Evolutionary conservation across 2,888 invertebrate species (phyloP).

Genomic region (Leptothorax acervorum): DNA sequence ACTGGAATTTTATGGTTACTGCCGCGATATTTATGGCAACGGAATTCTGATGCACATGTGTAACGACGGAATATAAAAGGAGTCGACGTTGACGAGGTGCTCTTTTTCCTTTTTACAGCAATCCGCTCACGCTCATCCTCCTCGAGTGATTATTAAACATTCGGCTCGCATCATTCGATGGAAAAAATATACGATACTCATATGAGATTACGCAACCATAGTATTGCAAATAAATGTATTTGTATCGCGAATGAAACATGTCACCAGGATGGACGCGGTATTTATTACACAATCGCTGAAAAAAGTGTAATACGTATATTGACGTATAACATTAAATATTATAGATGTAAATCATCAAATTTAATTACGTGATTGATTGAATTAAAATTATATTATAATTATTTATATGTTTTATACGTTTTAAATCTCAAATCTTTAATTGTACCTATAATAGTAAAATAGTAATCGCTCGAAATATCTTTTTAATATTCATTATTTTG

Average conservation of each 20-base stretch:
- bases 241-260: not conserved
- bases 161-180: not conserved
- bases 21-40: constrained; percentile 42
- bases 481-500: not conserved
- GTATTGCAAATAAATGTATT: not conserved
- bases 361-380: not conserved
- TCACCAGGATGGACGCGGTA: not conserved
- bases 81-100: constrained; percentile 8
- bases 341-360: not conserved
- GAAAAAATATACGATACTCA: not conserved
- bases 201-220: not conserved
- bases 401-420: not conserved
- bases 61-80: constrained; percentile 13
- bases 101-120: constrained; percentile 16
- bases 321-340: not conserved
- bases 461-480: not conserved
- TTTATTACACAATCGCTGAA: not conserved
- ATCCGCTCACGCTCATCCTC: not conserved
- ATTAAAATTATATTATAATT: not conserved
- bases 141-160: constrained; percentile 21
- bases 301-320: not conserved
- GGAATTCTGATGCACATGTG: not conserved
- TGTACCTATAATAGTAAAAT: not conserved
- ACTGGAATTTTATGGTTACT: constrained; percentile 45
- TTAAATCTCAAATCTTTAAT: not conserved